phyloP scores from a whole-genome alignment of 2,888 invertebrate species.

The Agriopis marginaria region DNA sequence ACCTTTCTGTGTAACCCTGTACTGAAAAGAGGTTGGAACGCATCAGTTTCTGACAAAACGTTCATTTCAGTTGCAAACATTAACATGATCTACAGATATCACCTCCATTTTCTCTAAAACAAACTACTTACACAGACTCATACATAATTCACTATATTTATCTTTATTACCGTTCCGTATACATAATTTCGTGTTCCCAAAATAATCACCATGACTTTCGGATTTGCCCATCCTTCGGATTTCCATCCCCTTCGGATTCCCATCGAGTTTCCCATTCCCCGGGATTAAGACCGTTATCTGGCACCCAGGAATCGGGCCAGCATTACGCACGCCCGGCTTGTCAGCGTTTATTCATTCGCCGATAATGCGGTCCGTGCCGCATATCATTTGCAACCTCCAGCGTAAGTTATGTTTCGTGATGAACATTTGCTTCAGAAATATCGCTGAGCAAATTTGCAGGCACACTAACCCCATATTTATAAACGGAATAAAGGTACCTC shows the following conservation, averaged over 20 bases:
- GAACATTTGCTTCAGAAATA: constrained; percentile 4
- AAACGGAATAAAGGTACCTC: too few species aligned
- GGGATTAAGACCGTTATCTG: constrained; percentile 57
- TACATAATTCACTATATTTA: constrained; percentile 32
- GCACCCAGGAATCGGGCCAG: constrained; percentile 49
- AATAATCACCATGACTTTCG: constrained; percentile 37
- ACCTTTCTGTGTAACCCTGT: too few species aligned
- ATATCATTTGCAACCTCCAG: constrained; percentile 36
- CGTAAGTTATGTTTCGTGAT: constrained; percentile 13
- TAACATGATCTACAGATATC: neutral
- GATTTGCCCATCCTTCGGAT: constrained; percentile 28
- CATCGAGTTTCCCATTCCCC: constrained; percentile 22
- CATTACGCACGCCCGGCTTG: constrained; percentile 49
- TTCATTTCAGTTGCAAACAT: neutral
- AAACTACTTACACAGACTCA: constrained; percentile 16
- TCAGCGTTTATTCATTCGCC: constrained; percentile 60
- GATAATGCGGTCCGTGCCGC: constrained; percentile 43
- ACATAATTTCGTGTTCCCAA: constrained; percentile 23
- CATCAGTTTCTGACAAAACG: neutral
- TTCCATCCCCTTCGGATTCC: constrained; percentile 27
- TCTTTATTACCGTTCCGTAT: constrained; percentile 32
- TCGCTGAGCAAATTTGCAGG: neutral
- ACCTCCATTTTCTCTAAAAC: neutral
- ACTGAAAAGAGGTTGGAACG: too few species aligned
- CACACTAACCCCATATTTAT: too few species aligned